These are phyloP conservation scores for Leptinotarsa texana DNA, from an alignment of 1,140 invertebrate species.

Conservation along the genomic window DNA sequence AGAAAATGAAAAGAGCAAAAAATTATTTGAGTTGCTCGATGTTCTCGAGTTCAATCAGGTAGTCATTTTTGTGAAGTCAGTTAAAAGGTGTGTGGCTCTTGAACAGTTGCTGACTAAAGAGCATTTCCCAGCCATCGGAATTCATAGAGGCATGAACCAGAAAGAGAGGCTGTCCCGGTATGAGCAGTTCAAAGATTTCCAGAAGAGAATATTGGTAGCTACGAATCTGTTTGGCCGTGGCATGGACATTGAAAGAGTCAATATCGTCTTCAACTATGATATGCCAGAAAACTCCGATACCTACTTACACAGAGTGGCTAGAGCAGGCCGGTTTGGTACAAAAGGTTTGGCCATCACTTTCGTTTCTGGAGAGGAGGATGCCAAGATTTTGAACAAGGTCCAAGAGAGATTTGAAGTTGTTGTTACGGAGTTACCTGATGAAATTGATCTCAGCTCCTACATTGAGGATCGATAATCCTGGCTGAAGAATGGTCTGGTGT, in stretches of 20 bases:
- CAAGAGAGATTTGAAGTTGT: slow-evolving; percentile 90
- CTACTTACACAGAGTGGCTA: no score
- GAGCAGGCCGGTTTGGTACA: no score
- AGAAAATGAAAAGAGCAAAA: no score
- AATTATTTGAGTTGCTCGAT: no score
- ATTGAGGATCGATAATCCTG: no score
- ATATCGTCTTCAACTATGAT: no score
- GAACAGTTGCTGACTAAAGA: slow-evolving; percentile 80
- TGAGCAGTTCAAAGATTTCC: slow-evolving; percentile 99
- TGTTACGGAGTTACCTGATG: no score
- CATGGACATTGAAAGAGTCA: slow-evolving; percentile 83
- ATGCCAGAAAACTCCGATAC: no score
- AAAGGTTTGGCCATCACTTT: no score
- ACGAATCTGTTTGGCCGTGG: slow-evolving; percentile 98
- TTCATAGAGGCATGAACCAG: slow-evolving; percentile 64
- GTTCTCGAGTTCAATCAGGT: slow-evolving; percentile 90
- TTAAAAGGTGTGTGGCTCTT: slow-evolving; percentile 85
- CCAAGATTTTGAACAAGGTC: slow-evolving; percentile 97
- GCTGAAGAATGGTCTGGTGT: no score
- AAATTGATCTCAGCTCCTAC: no score
- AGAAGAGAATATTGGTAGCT: slow-evolving; percentile 96
- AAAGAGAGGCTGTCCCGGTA: slow-evolving; percentile 96
- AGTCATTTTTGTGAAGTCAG: slow-evolving; percentile 99
- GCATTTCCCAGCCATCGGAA: slow-evolving; percentile 99
- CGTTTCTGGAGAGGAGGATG: slow-evolving; percentile 84